Percentiles rank a stretch among this genome's conserved stretches.
These are phyloP conservation scores for Pungitius pungitius DNA, from an alignment of 2,113 vertebrate genomes.

Conservation along the genomic window DNA sequence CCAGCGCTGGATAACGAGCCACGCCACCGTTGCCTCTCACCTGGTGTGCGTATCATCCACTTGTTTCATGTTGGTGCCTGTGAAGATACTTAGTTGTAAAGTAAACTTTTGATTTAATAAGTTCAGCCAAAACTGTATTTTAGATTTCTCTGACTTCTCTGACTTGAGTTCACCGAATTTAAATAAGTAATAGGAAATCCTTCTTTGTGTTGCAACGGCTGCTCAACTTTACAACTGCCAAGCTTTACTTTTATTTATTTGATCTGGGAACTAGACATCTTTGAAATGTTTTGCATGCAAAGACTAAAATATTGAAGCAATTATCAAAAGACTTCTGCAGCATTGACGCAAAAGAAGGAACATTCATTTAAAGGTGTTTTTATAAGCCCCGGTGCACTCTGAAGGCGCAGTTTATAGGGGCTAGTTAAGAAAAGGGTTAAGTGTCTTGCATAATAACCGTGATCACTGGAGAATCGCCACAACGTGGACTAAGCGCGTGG, in stretches of 20 bases:
- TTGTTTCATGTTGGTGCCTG: neutral
- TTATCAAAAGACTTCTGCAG: neutral
- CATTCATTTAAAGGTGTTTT: slow-evolving; percentile 30
- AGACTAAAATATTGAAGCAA: neutral
- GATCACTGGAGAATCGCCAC: slow-evolving; percentile 36
- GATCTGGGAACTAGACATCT: neutral
- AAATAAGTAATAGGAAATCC: neutral
- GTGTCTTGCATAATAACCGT: neutral
- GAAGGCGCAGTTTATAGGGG: neutral
- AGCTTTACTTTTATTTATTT: too few species aligned
- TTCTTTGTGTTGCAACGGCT: too few species aligned
- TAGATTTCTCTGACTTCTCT: too few species aligned
- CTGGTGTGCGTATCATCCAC: neutral
- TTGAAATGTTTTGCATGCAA: neutral
- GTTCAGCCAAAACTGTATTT: neutral
- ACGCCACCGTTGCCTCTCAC: neutral
- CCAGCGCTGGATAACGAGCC: neutral
- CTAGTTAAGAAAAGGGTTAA: neutral
- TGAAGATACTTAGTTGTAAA: neutral
- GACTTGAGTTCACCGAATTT: too few species aligned
- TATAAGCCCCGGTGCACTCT: slow-evolving; percentile 15
- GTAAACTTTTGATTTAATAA: neutral
- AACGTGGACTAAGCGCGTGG: slow-evolving; percentile 23
- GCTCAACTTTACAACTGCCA: too few species aligned
- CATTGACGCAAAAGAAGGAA: slow-evolving; percentile 1